Evolutionary conservation across 2,113 vertebrate species (phyloP), one percentile per base, ranked within the genome.

Genomic region (Amblyopsis rosae): DNA sequence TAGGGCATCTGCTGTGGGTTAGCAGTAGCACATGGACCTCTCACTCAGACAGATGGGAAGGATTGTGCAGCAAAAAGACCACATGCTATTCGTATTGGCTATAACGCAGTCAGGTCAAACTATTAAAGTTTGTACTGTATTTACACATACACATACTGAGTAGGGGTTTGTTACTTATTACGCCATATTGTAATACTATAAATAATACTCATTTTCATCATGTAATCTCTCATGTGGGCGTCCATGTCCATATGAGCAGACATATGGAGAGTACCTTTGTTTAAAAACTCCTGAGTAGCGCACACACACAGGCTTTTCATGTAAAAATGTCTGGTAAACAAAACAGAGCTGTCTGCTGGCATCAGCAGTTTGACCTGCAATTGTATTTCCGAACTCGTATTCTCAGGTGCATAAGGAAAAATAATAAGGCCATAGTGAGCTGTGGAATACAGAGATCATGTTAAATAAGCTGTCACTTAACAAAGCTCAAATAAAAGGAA

Each of bases 351-450:
- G 75, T 89, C 86, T 92, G 92, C 91, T 92, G 88, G 76, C 85
- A 89, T 93, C 92, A 92, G 92, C 92, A 91, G 87, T 93, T 92
- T 92, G 79, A 77, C 73, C 70, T 67, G 73, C 81, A 84, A 91
- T 92, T 93, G 90, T 92, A 87, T 90, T 91, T 90, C 81, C 77
- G 78, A 84, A 81, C 57, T 66, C 26, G 56, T 73, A 71, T 75
- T 79, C 74, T 81, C 73, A 79, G 73, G 76, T 86, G 85, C 49
- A 15, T 51, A 41, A 7, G 4, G 35, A 41, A 46, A 46, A 11
- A 45, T 33, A 11, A 17, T 12, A 62, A n/a, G 4, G 13, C 9
- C 10, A 66, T 12, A 13, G 13, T 16, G 9, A 10, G 32, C 6
- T 17, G 1, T 19, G 45, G 35, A 41, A 16, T n/a, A 35, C 46